Conservation (phyloP, 2,888 invertebrate genomes). For the Athripsodes cinereus region DNA sequence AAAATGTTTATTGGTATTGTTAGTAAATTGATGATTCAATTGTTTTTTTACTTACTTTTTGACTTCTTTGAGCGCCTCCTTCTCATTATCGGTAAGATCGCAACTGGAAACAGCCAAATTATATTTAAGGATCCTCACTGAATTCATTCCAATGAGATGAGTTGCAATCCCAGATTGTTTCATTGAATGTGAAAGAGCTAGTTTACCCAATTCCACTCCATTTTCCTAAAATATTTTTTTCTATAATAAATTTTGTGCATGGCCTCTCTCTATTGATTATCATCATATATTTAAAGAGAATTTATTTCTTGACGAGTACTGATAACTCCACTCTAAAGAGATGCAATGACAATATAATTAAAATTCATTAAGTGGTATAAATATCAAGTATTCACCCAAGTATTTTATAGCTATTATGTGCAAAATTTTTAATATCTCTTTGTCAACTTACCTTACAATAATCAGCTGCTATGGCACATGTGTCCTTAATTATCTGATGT, state of each 20-base stretch:
- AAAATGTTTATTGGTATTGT: no score
- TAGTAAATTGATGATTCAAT: no score
- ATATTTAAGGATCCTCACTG: slow-evolving; percentile 50
- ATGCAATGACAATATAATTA: no score
- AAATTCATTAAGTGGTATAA: no score
- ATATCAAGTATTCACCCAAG: no score
- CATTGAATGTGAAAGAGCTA: slow-evolving; percentile 63
- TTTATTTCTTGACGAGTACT: no score
- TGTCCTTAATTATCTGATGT: slow-evolving; percentile 52
- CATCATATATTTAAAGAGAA: no score
- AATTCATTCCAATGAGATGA: slow-evolving; percentile 73
- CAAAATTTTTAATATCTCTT: no score
- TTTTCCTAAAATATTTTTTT: slow-evolving; percentile 39
- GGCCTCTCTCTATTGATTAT: no score
- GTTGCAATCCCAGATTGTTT: slow-evolving; percentile 59
- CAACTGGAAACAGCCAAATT: slow-evolving; percentile 59
- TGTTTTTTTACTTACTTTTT: slow-evolving; percentile 51
- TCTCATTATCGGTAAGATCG: slow-evolving; percentile 62
- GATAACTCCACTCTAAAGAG: no score
- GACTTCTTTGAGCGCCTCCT: slow-evolving; percentile 54
- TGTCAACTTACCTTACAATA: slow-evolving; percentile 63
- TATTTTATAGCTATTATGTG: no score
- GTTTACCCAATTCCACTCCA: slow-evolving; percentile 61
- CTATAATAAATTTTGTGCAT: no score
- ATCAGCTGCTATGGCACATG: slow-evolving; percentile 56